Conservation (phyloP, 2,888 invertebrate species). For the Drosophila prostipennis region DNA sequence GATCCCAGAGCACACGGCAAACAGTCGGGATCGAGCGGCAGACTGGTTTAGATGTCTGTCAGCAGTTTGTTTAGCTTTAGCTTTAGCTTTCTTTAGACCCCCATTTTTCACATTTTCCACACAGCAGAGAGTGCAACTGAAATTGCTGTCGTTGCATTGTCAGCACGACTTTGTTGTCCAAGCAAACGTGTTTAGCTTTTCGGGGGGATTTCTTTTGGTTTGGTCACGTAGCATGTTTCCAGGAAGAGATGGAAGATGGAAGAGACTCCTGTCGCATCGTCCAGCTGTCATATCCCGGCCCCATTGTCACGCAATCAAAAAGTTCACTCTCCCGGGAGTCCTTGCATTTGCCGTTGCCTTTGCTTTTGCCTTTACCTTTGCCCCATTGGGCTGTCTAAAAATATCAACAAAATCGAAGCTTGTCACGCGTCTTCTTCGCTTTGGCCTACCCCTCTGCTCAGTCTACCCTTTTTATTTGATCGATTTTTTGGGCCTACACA, state of each 20-base stretch:
- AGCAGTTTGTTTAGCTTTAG: neutral
- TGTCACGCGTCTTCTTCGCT: conserved; percentile 52
- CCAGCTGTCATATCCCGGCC: conserved; percentile 61
- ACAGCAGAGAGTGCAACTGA: conserved; percentile 4
- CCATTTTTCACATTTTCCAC: neutral
- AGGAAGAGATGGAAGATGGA: conserved; percentile 1
- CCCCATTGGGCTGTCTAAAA: conserved; percentile 44
- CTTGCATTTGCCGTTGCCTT: neutral
- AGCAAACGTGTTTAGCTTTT: conserved; percentile 24
- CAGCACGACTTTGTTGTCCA: conserved; percentile 29
- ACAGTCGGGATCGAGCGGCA: conserved; percentile 1
- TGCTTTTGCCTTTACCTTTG: neutral
- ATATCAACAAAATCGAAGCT: conserved; percentile 61
- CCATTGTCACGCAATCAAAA: conserved; percentile 65
- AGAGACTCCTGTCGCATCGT: conserved; percentile 30
- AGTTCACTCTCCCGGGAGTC: neutral
- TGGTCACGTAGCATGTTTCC: conserved; percentile 31
- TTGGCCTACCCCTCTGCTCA: conserved; percentile 1
- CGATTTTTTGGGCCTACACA: conserved; percentile 62
- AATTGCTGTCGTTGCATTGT: conserved; percentile 37
- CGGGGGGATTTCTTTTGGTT: neutral
- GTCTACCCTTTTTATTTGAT: conserved; percentile 49
- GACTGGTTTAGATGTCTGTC: conserved; percentile 26
- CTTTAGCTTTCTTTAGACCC: too few relatives aligned
- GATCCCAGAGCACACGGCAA: neutral